Evolutionary conservation across 2,888 invertebrate genomes (phyloP).

Genomic region (Thymelicus lineola): DNA sequence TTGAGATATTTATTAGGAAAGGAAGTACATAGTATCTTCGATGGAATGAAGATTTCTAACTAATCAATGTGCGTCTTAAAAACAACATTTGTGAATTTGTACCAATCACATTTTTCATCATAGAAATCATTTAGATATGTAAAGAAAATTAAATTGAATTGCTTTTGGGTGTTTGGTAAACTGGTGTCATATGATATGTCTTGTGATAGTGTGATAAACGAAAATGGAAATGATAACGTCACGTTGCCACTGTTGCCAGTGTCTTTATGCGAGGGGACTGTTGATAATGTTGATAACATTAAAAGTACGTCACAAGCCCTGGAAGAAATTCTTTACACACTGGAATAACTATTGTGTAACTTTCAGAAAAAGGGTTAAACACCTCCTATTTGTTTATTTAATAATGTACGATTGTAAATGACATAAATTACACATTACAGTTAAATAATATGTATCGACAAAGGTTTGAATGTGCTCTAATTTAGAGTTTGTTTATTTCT

Average conservation of each 20-base stretch:
- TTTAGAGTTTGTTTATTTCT: too few species aligned
- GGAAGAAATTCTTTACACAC: background rate
- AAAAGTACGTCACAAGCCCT: background rate
- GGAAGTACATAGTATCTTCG: too few species aligned
- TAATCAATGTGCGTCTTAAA: too few species aligned
- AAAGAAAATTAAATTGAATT: slow-evolving; percentile 50
- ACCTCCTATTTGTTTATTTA: too few species aligned
- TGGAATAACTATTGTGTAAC: too few species aligned
- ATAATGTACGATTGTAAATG: too few species aligned
- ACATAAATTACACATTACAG: too few species aligned
- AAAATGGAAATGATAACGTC: slow-evolving; percentile 22
- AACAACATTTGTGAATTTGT: too few species aligned
- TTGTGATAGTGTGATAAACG: slow-evolving; percentile 1
- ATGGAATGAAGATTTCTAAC: too few species aligned
- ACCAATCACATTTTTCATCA: background rate
- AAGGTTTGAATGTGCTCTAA: too few species aligned
- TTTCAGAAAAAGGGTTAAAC: too few species aligned
- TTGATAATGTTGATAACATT: background rate
- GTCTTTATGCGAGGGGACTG: slow-evolving; percentile 13
- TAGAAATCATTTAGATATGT: background rate
- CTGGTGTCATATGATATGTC: background rate
- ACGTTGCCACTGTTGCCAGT: background rate
- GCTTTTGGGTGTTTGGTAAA: slow-evolving; percentile 44
- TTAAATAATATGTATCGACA: too few species aligned
- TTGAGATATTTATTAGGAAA: background rate